Conservation (phyloP, 1,140 invertebrate species). For the Drosophila sechellia region DNA sequence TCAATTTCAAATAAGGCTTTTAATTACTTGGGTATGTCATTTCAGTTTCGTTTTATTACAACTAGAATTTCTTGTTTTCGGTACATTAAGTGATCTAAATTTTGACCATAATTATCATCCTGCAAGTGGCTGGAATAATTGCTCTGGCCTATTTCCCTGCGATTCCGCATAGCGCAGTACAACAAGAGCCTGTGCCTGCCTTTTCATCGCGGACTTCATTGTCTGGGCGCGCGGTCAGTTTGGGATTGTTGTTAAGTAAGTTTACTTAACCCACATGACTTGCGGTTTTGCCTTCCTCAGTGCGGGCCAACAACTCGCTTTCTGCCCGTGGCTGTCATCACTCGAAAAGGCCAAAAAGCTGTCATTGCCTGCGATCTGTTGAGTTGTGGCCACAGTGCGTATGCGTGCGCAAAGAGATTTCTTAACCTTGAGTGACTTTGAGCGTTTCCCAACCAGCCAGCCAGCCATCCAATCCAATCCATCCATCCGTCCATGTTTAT, state of each 20-base stretch:
- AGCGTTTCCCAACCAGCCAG: constrained; percentile 46
- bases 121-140: neutral
- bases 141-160: constrained; percentile 22
- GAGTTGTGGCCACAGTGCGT: constrained; percentile 27
- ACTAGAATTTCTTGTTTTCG: too few relatives aligned
- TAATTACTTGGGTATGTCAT: too few relatives aligned
- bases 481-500: constrained; percentile 33
- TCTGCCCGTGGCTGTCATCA: constrained; percentile 63
- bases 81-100: neutral
- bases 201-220: constrained; percentile 70
- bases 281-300: constrained; percentile 63
- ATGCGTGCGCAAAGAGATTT: constrained; percentile 69
- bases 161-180: constrained; percentile 6
- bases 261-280: constrained; percentile 83
- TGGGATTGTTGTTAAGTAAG: constrained; percentile 81
- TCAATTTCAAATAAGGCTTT: neutral
- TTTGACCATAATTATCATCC: neutral
- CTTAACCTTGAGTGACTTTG: constrained; percentile 80
- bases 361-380: constrained; percentile 57
- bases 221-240: constrained; percentile 73
- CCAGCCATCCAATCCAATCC: constrained; percentile 22
- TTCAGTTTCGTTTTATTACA: too few relatives aligned
- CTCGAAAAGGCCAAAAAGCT: constrained; percentile 65
- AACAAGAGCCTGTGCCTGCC: constrained; percentile 51
- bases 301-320: constrained; percentile 22